Base-by-base conservation (phyloP, 2,797 vertebrate species). In the Notamacropus eugenii region DNA sequence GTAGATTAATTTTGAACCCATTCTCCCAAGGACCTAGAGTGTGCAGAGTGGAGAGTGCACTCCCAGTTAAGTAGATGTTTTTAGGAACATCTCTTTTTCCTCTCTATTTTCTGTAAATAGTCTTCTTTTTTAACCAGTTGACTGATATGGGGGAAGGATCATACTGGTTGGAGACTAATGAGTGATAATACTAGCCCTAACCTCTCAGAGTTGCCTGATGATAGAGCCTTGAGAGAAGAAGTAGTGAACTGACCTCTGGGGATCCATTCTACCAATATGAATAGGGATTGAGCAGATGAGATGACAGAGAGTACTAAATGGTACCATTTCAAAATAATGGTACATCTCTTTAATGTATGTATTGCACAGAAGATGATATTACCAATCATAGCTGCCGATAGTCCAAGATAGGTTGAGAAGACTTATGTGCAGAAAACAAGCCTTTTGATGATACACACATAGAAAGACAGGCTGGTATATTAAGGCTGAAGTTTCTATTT, bases 361-460 rank as follows among this genome's bases (percentile, higher is more conserved):
- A 12, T 54, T 96, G 90, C 22, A 46, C 96, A 82, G 92, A 95
- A 96, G 57, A 96, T 90, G 92, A 95, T 50, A 19, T 56, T 95
- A 96, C 57, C 55, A n/a, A 92, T 62, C 67, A 31, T 50, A 93
- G 94, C 96, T 92, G 93, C 40, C 67, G 34, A 94, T 93, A 52
- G 14, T 96, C 34, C 54, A 97, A 95, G 93, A 95, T 52, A 91
- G 54, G 58, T 91, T 97, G 94, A 94, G 92, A 93, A 97, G 93
- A 90, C 46, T 90, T 54, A 74, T 9, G 10, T 91, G 62, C 67
- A 93, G 55, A 55, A 54, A 97, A 56, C 0, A 0, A 46, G 10
- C 50, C 94, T 95, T 95, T 95, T 96, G 90, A 57, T 93, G 29
- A 34, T 40, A 62, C 9, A 46, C 40, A 82, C 40, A 46, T 27